A percentile compares a stretch with the other conserved stretches of the same genome.
Evolutionary conservation across 1,140 invertebrate genomes (phyloP).

Genomic region (Caenorhabditis tropicalis): DNA sequence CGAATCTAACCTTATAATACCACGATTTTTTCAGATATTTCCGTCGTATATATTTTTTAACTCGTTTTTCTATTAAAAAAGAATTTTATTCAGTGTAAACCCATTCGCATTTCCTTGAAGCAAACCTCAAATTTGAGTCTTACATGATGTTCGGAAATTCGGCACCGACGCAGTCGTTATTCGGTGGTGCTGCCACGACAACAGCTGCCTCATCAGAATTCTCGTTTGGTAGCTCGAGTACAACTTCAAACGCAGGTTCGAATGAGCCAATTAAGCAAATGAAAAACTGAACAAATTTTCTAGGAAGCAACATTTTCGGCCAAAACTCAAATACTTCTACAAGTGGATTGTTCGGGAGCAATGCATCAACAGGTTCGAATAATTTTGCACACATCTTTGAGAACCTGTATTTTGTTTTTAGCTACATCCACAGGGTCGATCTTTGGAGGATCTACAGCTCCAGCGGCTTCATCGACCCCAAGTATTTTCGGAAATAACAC

Average conservation of each 20-base stretch:
- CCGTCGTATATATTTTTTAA: not conserved
- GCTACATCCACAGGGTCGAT: not conserved
- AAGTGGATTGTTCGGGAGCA: not conserved
- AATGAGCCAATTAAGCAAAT: too few relatives aligned
- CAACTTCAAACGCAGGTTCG: not conserved
- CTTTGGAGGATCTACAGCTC: not conserved
- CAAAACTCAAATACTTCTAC: not conserved
- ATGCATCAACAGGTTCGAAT: not conserved
- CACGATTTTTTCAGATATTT: too few relatives aligned
- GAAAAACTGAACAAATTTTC: not conserved
- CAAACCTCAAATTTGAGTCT: not conserved
- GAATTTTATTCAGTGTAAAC: not conserved
- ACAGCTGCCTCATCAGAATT: not conserved
- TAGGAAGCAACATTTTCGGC: not conserved
- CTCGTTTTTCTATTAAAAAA: not conserved
- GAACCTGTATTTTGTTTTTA: not conserved
- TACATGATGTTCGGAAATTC: conserved; percentile 17
- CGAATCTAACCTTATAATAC: too few relatives aligned
- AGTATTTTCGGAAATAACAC: not conserved
- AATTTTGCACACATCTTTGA: not conserved
- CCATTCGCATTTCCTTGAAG: not conserved
- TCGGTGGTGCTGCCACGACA: not conserved
- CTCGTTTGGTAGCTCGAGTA: not conserved
- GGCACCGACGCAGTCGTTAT: not conserved
- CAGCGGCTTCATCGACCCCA: not conserved